Percentiles rank a stretch among this genome's conserved stretches.
Evolutionary conservation across 2,113 vertebrate species (phyloP).

Genomic region (Petromus typicus): DNA sequence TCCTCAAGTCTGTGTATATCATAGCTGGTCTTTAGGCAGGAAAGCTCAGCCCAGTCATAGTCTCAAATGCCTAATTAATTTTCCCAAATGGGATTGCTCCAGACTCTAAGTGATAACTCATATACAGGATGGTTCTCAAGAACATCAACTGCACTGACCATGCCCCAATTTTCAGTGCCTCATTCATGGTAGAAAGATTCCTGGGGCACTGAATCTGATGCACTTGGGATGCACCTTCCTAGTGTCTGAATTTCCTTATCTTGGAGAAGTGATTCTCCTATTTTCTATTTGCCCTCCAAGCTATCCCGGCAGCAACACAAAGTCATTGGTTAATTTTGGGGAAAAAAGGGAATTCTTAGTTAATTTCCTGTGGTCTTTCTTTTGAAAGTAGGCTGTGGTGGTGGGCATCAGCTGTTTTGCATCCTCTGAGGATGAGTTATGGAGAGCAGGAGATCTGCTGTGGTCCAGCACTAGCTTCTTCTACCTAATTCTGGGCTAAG

Average conservation of each 20-base stretch:
- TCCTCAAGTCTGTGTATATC: too few relatives aligned
- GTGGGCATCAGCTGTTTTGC: not conserved
- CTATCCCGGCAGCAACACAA: not conserved
- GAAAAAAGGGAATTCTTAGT: not conserved
- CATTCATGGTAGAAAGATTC: rapidly evolving
- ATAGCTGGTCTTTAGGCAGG: too few relatives aligned
- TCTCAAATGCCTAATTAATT: too few relatives aligned
- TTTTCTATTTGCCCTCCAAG: not conserved
- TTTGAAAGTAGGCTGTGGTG: not conserved
- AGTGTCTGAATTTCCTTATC: not conserved
- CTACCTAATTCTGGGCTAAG: not conserved
- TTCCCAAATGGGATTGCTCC: too few relatives aligned
- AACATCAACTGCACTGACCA: not conserved
- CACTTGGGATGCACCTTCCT: not conserved
- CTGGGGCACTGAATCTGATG: rapidly evolving
- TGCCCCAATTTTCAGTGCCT: not conserved
- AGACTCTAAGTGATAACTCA: not conserved
- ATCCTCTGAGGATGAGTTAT: rapidly evolving
- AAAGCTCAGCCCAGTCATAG: too few relatives aligned
- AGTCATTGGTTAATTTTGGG: not conserved
- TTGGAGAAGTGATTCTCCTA: not conserved
- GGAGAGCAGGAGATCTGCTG: not conserved
- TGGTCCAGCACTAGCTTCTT: not conserved
- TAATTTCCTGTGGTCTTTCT: not conserved
- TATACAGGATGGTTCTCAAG: not conserved